These are phyloP conservation scores for Furcula furcula DNA, from an alignment of 2,888 invertebrate genomes.

Conservation along the genomic window DNA sequence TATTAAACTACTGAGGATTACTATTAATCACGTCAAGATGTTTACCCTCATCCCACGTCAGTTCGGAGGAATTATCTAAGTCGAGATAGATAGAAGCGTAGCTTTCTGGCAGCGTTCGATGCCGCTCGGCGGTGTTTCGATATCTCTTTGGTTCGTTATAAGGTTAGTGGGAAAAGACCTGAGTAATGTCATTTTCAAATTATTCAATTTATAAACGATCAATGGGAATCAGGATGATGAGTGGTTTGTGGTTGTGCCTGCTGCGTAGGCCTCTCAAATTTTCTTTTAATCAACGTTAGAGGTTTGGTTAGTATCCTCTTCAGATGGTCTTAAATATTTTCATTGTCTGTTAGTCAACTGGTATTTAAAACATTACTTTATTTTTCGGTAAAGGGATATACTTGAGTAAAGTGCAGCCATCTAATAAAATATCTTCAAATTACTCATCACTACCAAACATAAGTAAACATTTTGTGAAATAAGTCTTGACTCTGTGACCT, in stretches of 20 bases:
- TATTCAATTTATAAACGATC: constrained; percentile 52
- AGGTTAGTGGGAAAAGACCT: constrained; percentile 43
- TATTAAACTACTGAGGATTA: constrained; percentile 74
- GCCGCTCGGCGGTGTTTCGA: constrained; percentile 45
- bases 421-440: too few relatives aligned
- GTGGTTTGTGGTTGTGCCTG: constrained; percentile 9
- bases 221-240: constrained; percentile 45
- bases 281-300: too few relatives aligned
- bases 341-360: too few relatives aligned
- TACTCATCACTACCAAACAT: too few relatives aligned
- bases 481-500: too few relatives aligned
- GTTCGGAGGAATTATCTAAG: constrained; percentile 69
- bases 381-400: too few relatives aligned
- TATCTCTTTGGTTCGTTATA: constrained; percentile 49
- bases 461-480: too few relatives aligned
- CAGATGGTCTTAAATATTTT: too few relatives aligned
- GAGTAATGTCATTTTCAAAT: constrained; percentile 50
- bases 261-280: neutral
- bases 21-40: constrained; percentile 78
- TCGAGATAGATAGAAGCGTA: constrained; percentile 68
- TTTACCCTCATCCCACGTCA: constrained; percentile 76
- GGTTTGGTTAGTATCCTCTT: too few relatives aligned
- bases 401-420: too few relatives aligned
- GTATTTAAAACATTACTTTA: too few relatives aligned
- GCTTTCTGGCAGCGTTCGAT: constrained; percentile 49